Evolutionary conservation across 1,140 invertebrate species (phyloP).

Genomic region (Danaus melanippus): DNA sequence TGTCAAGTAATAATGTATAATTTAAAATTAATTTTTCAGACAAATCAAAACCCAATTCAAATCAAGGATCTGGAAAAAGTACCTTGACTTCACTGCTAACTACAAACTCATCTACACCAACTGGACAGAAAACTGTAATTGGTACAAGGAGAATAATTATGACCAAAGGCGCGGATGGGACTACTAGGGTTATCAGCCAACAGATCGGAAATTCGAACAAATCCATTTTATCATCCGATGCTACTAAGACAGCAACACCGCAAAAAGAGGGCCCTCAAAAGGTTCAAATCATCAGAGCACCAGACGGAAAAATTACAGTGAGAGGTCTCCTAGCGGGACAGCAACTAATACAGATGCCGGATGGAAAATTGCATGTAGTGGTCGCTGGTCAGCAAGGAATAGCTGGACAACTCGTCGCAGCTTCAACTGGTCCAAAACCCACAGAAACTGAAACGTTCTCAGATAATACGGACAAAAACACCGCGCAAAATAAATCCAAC

Average conservation of each 20-base stretch:
- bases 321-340: constrained; percentile 94
- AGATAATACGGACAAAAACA: constrained; percentile 23
- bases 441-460: constrained; percentile 16
- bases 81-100: constrained; percentile 79
- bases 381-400: constrained; percentile 60
- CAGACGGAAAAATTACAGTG: constrained; percentile 93
- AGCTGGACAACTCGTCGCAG: constrained; percentile 51
- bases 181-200: constrained; percentile 80
- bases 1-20: neutral
- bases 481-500: constrained; percentile 17
- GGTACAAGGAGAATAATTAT: constrained; percentile 83
- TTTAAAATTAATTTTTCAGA: constrained; percentile 34
- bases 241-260: constrained; percentile 38
- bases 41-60: constrained; percentile 56
- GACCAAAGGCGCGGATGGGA: constrained; percentile 86
- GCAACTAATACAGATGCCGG: constrained; percentile 92
- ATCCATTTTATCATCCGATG: constrained; percentile 29
- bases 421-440: constrained; percentile 30
- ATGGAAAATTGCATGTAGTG: constrained; percentile 93
- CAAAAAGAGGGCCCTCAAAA: constrained; percentile 77
- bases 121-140: constrained; percentile 77
- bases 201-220: constrained; percentile 46
- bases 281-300: constrained; percentile 91
- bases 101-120: constrained; percentile 68
- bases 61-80: constrained; percentile 75